Conservation (phyloP, 2,888 invertebrate species). For the Geotrupes spiniger region DNA sequence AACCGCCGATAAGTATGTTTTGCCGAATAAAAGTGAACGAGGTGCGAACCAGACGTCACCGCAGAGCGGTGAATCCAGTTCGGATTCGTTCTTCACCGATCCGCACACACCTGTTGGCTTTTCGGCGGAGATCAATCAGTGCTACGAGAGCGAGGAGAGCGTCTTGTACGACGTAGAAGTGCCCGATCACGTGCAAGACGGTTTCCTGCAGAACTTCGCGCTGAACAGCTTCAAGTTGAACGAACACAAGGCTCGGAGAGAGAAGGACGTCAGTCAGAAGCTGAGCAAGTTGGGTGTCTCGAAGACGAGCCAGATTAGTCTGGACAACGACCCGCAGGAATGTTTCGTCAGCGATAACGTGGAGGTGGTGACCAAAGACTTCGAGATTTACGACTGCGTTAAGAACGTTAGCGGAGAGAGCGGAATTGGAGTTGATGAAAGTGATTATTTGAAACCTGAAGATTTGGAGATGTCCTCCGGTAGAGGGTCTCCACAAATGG, state of each 20-base stretch:
- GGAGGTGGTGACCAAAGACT: constrained; percentile 35
- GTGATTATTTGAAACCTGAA: constrained; percentile 9
- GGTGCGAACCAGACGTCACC: constrained; percentile 37
- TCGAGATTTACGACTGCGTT: constrained; percentile 8
- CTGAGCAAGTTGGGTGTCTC: constrained; percentile 48
- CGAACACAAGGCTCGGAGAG: constrained; percentile 42
- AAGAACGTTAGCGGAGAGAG: constrained; percentile 18
- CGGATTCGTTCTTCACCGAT: constrained; percentile 74
- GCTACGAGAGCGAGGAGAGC: constrained; percentile 62
- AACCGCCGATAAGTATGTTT: not conserved
- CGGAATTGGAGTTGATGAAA: constrained; percentile 12
- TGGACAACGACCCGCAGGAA: constrained; percentile 42
- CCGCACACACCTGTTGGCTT: constrained; percentile 61
- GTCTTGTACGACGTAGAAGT: constrained; percentile 43
- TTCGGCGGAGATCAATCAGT: constrained; percentile 61
- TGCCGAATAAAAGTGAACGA: not conserved
- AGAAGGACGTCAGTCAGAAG: constrained; percentile 38
- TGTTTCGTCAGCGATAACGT: constrained; percentile 39
- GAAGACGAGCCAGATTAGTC: constrained; percentile 48
- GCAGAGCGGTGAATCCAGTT: constrained; percentile 62
- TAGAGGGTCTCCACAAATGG: no score
- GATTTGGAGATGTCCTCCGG: constrained; percentile 5
- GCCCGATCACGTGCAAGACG: constrained; percentile 29
- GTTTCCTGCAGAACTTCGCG: constrained; percentile 40
- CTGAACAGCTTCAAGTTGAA: constrained; percentile 48